These are phyloP conservation scores for Zaprionus capensis DNA, from an alignment of 1,140 invertebrate genomes.

Conservation along the genomic window DNA sequence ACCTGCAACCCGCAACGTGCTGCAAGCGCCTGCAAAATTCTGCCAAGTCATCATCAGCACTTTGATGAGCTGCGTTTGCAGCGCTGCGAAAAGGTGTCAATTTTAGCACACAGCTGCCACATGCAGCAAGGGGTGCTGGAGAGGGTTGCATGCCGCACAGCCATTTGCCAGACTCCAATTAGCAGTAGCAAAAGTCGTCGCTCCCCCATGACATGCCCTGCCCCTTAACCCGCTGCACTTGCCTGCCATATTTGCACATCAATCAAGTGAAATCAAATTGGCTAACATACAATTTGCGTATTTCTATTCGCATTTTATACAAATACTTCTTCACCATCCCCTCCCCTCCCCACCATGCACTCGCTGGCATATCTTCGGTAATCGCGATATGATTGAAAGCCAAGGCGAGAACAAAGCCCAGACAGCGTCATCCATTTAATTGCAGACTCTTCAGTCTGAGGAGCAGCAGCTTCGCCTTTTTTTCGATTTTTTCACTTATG, in stretches of 20 bases:
- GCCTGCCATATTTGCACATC: conserved; percentile 70
- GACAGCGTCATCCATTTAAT: conserved; percentile 66
- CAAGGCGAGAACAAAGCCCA: conserved; percentile 27
- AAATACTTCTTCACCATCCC: not conserved
- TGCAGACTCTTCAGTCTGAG: conserved; percentile 60
- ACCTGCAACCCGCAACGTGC: conserved; percentile 36
- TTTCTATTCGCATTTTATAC: conserved; percentile 2
- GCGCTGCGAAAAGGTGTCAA: conserved; percentile 79
- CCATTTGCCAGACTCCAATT: conserved; percentile 56
- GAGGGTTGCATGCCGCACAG: conserved; percentile 21
- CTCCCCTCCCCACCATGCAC: not conserved
- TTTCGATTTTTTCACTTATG: conserved; percentile 49
- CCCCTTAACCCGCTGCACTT: not conserved
- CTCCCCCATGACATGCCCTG: not conserved
- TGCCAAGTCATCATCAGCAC: conserved; percentile 66
- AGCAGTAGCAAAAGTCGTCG: conserved; percentile 36
- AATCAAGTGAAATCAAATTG: conserved; percentile 78
- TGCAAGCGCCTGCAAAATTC: conserved; percentile 44
- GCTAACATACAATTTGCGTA: conserved; percentile 34
- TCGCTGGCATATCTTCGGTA: not conserved
- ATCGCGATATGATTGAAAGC: conserved; percentile 67
- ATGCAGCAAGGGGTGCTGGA: conserved; percentile 38
- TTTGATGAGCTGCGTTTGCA: conserved; percentile 72
- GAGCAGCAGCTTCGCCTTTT: conserved; percentile 14
- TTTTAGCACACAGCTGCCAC: conserved; percentile 79